A percentile compares a stretch with the other conserved stretches of the same genome.
Evolutionary conservation across 2,113 vertebrate genomes (phyloP).

Genomic region (Clinocottus analis): DNA sequence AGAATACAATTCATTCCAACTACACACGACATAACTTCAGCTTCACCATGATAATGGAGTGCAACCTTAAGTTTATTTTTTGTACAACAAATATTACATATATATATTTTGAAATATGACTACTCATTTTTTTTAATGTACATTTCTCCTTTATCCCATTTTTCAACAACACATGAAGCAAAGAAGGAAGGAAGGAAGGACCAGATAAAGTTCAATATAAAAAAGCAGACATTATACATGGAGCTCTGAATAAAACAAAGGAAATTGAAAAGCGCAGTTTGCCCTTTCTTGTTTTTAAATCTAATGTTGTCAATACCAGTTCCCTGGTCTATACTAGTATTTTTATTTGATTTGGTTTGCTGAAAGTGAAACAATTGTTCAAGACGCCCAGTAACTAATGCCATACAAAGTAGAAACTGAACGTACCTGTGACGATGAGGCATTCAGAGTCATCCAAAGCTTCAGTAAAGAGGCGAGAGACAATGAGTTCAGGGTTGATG

Average conservation of each 20-base stretch:
- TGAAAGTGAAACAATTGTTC: not conserved
- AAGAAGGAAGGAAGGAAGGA: not conserved
- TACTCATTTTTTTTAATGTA: too few relatives aligned
- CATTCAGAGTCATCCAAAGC: slow-evolving; percentile 94
- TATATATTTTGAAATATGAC: too few relatives aligned
- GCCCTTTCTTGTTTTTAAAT: too few relatives aligned
- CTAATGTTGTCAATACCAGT: too few relatives aligned
- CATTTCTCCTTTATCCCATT: not conserved
- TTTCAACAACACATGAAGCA: too few relatives aligned
- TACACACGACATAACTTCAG: not conserved
- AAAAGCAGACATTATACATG: not conserved
- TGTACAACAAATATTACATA: too few relatives aligned
- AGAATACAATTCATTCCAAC: not conserved
- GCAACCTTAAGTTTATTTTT: too few relatives aligned
- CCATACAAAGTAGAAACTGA: not conserved
- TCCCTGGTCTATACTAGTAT: not conserved
- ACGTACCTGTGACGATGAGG: slow-evolving; percentile 95
- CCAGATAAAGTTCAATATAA: not conserved
- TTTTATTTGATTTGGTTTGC: not conserved
- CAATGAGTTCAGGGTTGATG: slow-evolving; percentile 97
- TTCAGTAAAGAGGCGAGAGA: slow-evolving; percentile 96
- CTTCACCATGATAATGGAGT: not conserved
- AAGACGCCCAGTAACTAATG: not conserved
- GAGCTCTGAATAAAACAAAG: not conserved
- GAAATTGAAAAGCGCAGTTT: not conserved